A percentile compares a stretch with the other conserved stretches of the same genome.
Conservation (phyloP, 2,888 invertebrate genomes). For the Fragum whitleyi region DNA sequence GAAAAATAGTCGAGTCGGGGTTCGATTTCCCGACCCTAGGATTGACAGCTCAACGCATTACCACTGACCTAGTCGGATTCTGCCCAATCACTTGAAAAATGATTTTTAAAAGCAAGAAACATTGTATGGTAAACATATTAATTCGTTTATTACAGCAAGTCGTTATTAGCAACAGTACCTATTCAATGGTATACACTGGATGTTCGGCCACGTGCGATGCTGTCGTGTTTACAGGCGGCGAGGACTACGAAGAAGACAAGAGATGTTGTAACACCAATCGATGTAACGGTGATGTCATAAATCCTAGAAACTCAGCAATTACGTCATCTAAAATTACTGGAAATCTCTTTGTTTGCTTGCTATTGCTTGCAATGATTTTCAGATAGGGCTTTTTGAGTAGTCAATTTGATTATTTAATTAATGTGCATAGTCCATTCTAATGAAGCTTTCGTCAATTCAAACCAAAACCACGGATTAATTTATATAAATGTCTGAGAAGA, state of each 20-base stretch:
- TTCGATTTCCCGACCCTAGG: no score
- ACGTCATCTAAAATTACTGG: neutral
- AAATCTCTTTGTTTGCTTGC: neutral
- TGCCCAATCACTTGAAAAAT: no score
- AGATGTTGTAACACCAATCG: neutral
- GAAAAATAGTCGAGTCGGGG: neutral
- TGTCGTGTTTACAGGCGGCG: neutral
- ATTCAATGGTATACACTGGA: neutral
- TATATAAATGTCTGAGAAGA: no score
- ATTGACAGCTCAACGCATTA: no score
- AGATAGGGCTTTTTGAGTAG: no score
- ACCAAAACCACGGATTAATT: no score
- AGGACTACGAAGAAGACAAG: neutral
- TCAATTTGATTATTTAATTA: no score
- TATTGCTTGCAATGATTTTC: neutral
- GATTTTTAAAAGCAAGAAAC: neutral
- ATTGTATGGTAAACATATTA: no score
- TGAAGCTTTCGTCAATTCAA: no score
- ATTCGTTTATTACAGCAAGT: constrained; percentile 7
- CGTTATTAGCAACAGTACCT: neutral
- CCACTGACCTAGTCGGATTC: no score
- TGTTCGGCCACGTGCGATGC: neutral
- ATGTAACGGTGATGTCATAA: neutral
- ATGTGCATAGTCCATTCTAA: no score
- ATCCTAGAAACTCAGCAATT: no score